Evolutionary conservation across 1,140 invertebrate genomes (phyloP).

Genomic region (Muscidifurax raptorellus): DNA sequence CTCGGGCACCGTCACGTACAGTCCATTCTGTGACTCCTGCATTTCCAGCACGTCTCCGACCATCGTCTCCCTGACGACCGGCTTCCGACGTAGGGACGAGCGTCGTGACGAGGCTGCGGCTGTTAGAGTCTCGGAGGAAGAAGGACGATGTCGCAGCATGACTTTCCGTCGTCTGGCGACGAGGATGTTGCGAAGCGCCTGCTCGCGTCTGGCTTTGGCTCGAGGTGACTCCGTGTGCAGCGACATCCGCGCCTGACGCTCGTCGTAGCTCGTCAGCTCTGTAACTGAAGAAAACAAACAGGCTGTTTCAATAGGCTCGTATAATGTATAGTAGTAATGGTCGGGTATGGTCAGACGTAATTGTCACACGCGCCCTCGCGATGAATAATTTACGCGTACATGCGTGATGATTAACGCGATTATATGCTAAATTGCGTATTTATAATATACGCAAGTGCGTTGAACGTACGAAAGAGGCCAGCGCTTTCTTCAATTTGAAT

Average conservation of each 20-base stretch:
- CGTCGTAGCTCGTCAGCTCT: constrained; percentile 43
- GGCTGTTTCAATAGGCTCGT: too few relatives aligned
- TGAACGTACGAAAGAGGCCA: too few relatives aligned
- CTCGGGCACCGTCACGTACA: constrained; percentile 60
- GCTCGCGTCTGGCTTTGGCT: constrained; percentile 65
- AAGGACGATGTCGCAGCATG: constrained; percentile 52
- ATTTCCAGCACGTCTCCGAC: constrained; percentile 62
- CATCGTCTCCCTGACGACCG: background rate
- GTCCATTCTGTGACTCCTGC: constrained; percentile 64
- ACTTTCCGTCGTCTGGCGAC: constrained; percentile 62
- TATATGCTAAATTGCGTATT: too few relatives aligned
- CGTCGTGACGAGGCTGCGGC: background rate
- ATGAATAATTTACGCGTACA: too few relatives aligned
- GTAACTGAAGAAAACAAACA: background rate
- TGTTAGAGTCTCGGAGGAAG: background rate
- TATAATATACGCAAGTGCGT: too few relatives aligned
- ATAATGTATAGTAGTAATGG: too few relatives aligned
- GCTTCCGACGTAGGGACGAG: constrained; percentile 47
- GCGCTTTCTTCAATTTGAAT: too few relatives aligned
- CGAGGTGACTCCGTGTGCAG: constrained; percentile 59
- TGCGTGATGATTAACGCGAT: too few relatives aligned
- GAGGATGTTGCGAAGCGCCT: constrained; percentile 63
- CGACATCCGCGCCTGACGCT: constrained; percentile 60
- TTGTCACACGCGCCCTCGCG: too few relatives aligned
- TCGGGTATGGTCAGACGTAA: too few relatives aligned